Base-by-base conservation (phyloP, 1,140 invertebrate genomes). In the Zaprionus ghesquierei region DNA sequence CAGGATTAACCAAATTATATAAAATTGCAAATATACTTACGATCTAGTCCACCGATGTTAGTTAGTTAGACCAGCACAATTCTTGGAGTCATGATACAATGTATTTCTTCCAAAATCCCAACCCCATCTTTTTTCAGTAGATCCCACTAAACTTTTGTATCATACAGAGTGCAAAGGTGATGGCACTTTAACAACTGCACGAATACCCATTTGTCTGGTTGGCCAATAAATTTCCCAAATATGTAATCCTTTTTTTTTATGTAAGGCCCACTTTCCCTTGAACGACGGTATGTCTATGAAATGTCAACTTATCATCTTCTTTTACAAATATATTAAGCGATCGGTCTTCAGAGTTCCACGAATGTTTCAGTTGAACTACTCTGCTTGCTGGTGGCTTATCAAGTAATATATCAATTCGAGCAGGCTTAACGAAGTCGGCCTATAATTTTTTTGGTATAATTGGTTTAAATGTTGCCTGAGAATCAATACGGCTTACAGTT, bases 241-340 rank as follows among this genome's bases (percentile, higher is more conserved):
- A 93, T 99, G 98, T 89, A 99, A 95, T 55, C 98, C 99, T 91
- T 98, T 96, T 50, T n/a, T n/a, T n/a, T n/a, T n/a, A n/a, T n/a
- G 97, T 98, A 92, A 98, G 98, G 8, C 98, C 98, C 29, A 98
- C 95, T 90, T 97, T 97, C 55, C 98, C 98, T 73, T 99, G 95
- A 92, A 99, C 98, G 25, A 99, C 98, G 23, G 99, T 99, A 93
- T 99, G 98, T 92, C 98, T 95, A 93, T 99, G 99, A 94, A 99
- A 98, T 86, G 98, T 99, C 89, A 99, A 94, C 92, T 97, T 97
- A 92, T 99, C 98, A 81, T 99, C 98, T 79, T 99, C 97, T 94
- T 99, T 99, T 69, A 99, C 98, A 93, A 99, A 99, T 93, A 99
- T 99, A 92, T 99, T 99, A 81, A 99, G 93, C 61, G 97, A 98